phyloP scores from a whole-genome alignment of 35 echinoderm and acorn worm species.

The Apostichopus japonicus region DNA sequence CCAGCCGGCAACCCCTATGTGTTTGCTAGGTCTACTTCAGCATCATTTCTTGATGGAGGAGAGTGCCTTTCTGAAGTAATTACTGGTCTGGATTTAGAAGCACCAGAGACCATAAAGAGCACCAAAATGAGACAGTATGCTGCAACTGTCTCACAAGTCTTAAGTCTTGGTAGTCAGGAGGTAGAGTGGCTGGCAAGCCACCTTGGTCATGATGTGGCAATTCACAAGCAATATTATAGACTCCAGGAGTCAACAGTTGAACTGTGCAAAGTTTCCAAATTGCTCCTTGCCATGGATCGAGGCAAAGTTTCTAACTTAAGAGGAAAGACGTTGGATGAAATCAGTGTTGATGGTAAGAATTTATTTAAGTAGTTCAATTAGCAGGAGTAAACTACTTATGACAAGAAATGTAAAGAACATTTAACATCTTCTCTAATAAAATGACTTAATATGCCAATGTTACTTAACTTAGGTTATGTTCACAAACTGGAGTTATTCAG shows the following conservation, averaged over 20 bases:
- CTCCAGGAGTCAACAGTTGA: no score
- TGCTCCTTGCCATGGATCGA: background rate
- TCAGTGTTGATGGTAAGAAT: background rate
- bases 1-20: no score
- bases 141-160: constrained; percentile 11
- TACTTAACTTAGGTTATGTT: no score
- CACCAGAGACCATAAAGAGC: background rate
- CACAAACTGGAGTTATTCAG: no score
- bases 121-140: constrained; percentile 31
- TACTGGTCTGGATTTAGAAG: background rate
- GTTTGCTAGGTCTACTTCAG: no score
- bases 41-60: background rate
- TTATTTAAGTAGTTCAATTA: no score
- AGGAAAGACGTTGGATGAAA: constrained; percentile 8
- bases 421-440: no score
- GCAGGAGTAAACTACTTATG: no score
- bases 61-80: background rate
- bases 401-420: no score
- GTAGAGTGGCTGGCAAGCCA: constrained; percentile 6
- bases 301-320: background rate
- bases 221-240: background rate
- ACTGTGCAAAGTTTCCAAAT: no score
- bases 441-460: no score
- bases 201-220: constrained; percentile 15
- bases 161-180: background rate